phyloP scores from a whole-genome alignment of 2,113 vertebrate genomes.

The Mohoua ochrocephala region DNA sequence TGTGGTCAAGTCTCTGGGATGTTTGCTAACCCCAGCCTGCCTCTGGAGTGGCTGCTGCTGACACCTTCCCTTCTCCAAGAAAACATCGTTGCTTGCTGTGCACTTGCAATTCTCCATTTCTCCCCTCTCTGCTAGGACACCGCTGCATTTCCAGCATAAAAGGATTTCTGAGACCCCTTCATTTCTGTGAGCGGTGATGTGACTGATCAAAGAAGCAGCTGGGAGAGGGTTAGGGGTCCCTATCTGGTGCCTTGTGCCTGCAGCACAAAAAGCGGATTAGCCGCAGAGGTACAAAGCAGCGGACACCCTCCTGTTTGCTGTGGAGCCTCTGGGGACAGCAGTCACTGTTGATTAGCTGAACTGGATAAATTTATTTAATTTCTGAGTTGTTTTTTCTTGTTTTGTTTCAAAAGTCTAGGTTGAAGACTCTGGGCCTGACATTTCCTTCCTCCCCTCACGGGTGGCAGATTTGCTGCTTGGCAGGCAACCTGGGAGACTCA shows the following conservation, averaged over 20 bases:
- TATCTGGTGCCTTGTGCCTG: not conserved
- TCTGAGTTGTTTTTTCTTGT: not conserved
- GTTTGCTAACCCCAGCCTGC: not conserved
- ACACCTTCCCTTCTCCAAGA: not conserved
- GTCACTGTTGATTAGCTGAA: not conserved
- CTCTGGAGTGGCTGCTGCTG: not conserved
- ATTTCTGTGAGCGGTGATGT: not conserved
- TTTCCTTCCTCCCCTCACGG: not conserved
- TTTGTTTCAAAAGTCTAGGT: not conserved
- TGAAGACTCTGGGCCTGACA: not conserved
- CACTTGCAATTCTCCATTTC: not conserved
- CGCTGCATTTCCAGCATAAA: not conserved
- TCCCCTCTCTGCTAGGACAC: not conserved
- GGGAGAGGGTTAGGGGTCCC: not conserved
- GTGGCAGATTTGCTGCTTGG: not conserved
- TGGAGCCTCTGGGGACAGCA: not conserved
- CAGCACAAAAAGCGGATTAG: not conserved
- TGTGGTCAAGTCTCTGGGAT: not conserved
- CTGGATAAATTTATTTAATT: not conserved
- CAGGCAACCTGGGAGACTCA: not conserved
- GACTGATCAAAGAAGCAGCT: not conserved
- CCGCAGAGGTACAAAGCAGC: not conserved
- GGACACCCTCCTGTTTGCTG: not conserved
- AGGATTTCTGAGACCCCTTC: not conserved
- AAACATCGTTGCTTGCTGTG: rapidly evolving